Evolutionary conservation across 53 echinoderm and acorn worm species (phyloP), one percentile per base, ranked within the genome.

Genomic region (Crossaster papposus): DNA sequence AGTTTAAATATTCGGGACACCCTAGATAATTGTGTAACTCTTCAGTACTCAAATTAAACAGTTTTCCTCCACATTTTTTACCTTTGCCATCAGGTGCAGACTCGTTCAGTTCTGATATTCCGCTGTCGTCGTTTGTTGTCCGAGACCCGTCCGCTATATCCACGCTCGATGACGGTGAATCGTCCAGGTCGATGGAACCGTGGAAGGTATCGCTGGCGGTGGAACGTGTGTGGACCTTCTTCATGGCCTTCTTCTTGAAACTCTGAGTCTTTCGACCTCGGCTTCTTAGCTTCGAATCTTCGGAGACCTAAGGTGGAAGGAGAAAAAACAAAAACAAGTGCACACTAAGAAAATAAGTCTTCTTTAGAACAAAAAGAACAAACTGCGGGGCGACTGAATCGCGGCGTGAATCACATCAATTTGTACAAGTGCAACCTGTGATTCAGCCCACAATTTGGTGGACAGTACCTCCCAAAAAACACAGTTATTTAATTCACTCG

Each of bases 231-330:
- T 87, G 55, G 55, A 87, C 72, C 62, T 87, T 87, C 76, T 34
- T 54, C 64, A 87, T 87, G 37, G 87, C 87, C 62, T 77, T 87
- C 62, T 87, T 87, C 87, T 87, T 87, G 87, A 87, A 87, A 31
- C 87, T 87, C 76, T 87, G 87, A 10, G 87, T 58, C 62, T 87
- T 87, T 20, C 87, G 87, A 36, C 87, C 77, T 34, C 87, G 76
- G 37, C 77, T 87, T 38, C 75, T 54, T 24, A 77, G 77, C 77
- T 87, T 87, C 58, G 26, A 26, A 36, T 87, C 87, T 0, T 87
- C 87, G 6, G 87, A 87, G 17, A n/a, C 87, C 87, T 87, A 36
- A 58, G n/a, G n/a, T n/a, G n/a, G n/a, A n/a, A n/a, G n/a, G n/a
- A n/a, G n/a, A n/a, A n/a, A n/a, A n/a, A n/a, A n/a, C n/a, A 15